phyloP scores from a whole-genome alignment of 2,113 vertebrate genomes.

The Chionis minor region DNA sequence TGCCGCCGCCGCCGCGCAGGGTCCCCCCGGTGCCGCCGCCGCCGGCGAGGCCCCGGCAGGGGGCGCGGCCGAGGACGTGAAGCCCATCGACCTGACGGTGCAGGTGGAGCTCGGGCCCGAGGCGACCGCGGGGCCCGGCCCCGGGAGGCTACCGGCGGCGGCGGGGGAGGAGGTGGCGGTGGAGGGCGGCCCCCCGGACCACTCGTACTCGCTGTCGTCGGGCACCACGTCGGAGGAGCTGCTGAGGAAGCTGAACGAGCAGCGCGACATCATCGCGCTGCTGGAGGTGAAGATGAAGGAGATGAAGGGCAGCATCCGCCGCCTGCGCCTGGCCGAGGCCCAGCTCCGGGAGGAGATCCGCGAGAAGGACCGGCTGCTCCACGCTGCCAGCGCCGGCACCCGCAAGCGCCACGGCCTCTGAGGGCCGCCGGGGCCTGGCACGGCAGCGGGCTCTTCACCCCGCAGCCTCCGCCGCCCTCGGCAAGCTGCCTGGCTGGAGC shows the following conservation, averaged over 20 bases:
- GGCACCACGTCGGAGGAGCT: constrained; percentile 94
- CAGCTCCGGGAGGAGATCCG: constrained; percentile 92
- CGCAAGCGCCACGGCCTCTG: constrained; percentile 87
- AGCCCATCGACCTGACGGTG: constrained; percentile 83
- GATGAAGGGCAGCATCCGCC: constrained; percentile 96
- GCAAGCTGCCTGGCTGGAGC: not conserved
- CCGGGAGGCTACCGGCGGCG: constrained; percentile 49
- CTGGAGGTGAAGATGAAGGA: constrained; percentile 99
- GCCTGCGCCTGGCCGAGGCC: constrained; percentile 89
- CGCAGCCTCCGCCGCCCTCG: not conserved
- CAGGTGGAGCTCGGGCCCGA: constrained; percentile 74
- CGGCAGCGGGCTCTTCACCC: not conserved
- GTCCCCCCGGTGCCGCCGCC: constrained; percentile 42
- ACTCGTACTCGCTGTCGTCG: constrained; percentile 94
- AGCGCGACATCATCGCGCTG: constrained; percentile 95
- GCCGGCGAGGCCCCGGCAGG: constrained; percentile 1
- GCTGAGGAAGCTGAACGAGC: constrained; percentile 94
- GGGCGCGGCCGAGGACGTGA: constrained; percentile 79
- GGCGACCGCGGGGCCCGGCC: constrained; percentile 8
- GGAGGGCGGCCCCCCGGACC: constrained; percentile 82
- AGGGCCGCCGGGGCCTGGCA: not conserved
- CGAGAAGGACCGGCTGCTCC: constrained; percentile 89
- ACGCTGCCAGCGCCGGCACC: constrained; percentile 66
- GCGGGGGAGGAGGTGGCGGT: constrained; percentile 56
- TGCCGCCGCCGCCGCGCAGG: constrained; percentile 56